These are phyloP conservation scores for Drosophila subquinaria DNA, from an alignment of 2,888 invertebrate species.

Conservation along the genomic window DNA sequence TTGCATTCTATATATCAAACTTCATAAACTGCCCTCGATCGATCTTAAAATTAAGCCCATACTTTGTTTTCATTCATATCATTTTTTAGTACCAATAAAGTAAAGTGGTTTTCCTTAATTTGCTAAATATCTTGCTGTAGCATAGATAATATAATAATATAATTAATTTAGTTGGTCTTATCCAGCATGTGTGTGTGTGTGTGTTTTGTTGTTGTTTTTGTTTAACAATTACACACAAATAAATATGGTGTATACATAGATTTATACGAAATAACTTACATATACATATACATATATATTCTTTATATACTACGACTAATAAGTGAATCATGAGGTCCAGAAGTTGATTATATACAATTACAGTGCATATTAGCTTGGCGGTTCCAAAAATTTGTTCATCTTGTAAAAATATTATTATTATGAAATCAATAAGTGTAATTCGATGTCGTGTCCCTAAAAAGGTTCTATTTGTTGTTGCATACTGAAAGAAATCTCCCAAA, in stretches of 20 bases:
- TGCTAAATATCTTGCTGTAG: conserved; percentile 29
- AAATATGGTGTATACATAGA: conserved; percentile 56
- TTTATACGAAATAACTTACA: conserved; percentile 25
- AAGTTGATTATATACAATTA: conserved; percentile 71
- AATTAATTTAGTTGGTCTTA: conserved; percentile 79
- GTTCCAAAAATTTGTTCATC: conserved; percentile 37
- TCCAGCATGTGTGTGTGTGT: conserved; percentile 66
- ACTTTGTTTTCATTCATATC: not conserved
- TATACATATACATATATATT: conserved; percentile 29
- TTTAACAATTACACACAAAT: conserved; percentile 55
- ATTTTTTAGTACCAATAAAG: conserved; percentile 54
- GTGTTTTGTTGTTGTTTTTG: conserved; percentile 26
- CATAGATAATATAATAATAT: conserved; percentile 34
- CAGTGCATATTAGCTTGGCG: conserved; percentile 45
- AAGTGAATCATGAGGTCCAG: conserved; percentile 78
- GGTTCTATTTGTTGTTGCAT: conserved; percentile 1
- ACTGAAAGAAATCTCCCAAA: not conserved
- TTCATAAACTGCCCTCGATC: conserved; percentile 16
- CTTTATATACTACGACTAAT: conserved; percentile 43
- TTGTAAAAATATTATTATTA: conserved; percentile 10
- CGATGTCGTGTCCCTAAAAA: conserved; percentile 20
- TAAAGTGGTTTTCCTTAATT: conserved; percentile 42
- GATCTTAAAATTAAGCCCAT: conserved; percentile 36
- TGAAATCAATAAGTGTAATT: conserved; percentile 12
- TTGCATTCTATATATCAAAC: conserved; percentile 50